Evolutionary conservation across 1,140 invertebrate species (phyloP).

Genomic region (Brachionus calyciflorus): DNA sequence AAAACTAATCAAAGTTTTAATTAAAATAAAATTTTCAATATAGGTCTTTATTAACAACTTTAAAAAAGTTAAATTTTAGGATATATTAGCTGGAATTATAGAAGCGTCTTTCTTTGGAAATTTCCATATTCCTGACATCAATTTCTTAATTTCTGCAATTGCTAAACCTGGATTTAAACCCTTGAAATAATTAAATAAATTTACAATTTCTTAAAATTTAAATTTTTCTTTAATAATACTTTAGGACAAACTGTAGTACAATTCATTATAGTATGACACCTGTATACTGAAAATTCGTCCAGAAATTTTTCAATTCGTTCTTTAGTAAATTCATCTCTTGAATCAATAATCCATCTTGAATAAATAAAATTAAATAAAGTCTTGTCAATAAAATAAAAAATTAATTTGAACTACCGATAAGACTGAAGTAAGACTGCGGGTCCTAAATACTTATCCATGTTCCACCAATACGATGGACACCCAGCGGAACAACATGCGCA

Average conservation of each 20-base stretch:
- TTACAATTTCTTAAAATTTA: not conserved
- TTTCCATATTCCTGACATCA: conserved; percentile 66
- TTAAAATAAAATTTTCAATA: no score
- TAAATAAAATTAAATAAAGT: conserved; percentile 62
- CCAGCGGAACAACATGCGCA: conserved; percentile 95
- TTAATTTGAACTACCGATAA: conserved; percentile 57
- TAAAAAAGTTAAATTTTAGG: no score
- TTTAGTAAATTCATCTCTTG: conserved; percentile 77
- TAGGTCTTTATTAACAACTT: no score
- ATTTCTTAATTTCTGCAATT: conserved; percentile 88
- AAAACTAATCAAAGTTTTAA: no score
- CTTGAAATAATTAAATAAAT: conserved; percentile 59
- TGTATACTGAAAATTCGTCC: conserved; percentile 87
- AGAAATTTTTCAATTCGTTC: conserved; percentile 78
- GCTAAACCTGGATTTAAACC: conserved; percentile 88
- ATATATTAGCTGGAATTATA: not conserved
- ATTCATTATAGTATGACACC: conserved; percentile 98
- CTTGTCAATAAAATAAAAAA: not conserved
- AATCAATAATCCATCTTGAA: conserved; percentile 98
- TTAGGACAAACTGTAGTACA: conserved; percentile 95
- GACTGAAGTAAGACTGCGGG: conserved; percentile 88
- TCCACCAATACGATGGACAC: conserved; percentile 98
- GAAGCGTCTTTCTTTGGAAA: conserved; percentile 18
- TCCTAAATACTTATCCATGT: conserved; percentile 89
- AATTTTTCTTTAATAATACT: conserved; percentile 60